Conservation (phyloP, 1,140 invertebrate genomes). For the Rhagoletis pomonella region DNA sequence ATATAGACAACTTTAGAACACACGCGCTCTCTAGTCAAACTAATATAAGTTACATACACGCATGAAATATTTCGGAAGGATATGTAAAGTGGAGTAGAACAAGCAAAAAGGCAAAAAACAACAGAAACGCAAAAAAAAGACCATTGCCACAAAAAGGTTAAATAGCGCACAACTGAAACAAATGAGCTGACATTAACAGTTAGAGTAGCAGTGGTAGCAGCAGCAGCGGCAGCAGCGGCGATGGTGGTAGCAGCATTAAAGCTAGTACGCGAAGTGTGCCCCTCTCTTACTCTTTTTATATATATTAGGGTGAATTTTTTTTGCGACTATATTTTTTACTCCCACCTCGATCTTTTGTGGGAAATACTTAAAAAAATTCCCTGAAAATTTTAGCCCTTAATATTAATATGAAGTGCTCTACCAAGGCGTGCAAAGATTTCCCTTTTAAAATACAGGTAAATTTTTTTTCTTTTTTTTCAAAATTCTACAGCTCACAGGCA, state of each 20-base stretch:
- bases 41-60: not conserved
- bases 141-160: constrained; percentile 15
- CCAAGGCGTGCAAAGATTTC: no score
- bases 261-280: not conserved
- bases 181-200: constrained; percentile 1
- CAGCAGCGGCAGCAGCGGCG: not conserved
- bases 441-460: no score
- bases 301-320: no score
- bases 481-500: no score
- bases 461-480: no score
- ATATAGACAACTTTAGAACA: not conserved
- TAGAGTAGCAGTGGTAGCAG: not conserved
- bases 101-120: not conserved
- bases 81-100: not conserved
- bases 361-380: no score
- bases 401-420: no score
- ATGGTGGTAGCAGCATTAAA: not conserved
- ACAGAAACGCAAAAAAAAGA: not conserved
- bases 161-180: constrained; percentile 24
- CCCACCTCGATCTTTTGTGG: no score
- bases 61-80: constrained; percentile 9
- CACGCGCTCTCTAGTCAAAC: not conserved
- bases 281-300: no score
- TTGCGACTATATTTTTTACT: no score
- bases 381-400: no score